Conservation (phyloP, 2,113 vertebrate genomes). For the Oreochromis tanganicae region DNA sequence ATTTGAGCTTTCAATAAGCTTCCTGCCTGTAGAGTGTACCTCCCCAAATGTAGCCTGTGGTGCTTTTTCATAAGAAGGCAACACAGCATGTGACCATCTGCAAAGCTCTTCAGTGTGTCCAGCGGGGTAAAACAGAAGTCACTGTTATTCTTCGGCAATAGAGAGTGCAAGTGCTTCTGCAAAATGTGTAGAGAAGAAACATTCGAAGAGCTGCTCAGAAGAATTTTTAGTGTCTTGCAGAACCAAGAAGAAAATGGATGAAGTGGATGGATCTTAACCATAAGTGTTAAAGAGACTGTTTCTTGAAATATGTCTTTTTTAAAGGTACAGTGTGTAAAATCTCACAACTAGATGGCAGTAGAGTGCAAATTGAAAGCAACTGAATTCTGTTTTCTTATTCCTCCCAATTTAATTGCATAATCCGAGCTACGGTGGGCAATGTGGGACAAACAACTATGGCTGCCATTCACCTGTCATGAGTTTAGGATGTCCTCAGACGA, state of each 20-base stretch:
- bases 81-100: slow-evolving; percentile 32
- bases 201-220: neutral
- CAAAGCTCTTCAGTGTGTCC: slow-evolving; percentile 26
- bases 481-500: neutral
- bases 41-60: slow-evolving; percentile 21
- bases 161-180: neutral
- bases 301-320: neutral
- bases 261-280: neutral
- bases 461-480: neutral
- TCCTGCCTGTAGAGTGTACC: neutral
- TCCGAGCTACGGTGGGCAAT: neutral
- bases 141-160: neutral
- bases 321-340: neutral
- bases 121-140: neutral
- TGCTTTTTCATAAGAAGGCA: slow-evolving; percentile 1
- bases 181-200: neutral
- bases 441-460: neutral
- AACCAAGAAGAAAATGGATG: neutral
- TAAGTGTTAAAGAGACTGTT: neutral
- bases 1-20: slow-evolving; percentile 21
- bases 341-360: neutral
- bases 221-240: neutral
- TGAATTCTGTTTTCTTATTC: neutral
- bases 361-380: neutral
- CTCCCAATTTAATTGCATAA: neutral